Base-by-base conservation (phyloP, 1,140 invertebrate species). In the Procambarus virginalis region DNA sequence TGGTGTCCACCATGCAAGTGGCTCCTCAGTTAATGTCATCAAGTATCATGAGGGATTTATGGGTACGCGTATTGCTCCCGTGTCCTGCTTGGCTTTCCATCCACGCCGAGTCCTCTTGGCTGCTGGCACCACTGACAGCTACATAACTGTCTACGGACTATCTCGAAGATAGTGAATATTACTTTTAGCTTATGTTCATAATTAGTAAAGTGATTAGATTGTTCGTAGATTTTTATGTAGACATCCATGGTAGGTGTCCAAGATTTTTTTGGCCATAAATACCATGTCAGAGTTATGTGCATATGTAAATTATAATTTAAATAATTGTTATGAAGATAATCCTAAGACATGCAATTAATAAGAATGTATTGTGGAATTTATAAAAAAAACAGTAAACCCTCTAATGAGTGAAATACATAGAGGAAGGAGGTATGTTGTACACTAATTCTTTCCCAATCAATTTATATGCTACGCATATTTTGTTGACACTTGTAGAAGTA, bases 31-130 rank as follows among this genome's bases (percentile, higher is more conserved):
- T 2, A 95, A 97, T 90, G 95, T 96, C 2, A 96, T 98, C 92
- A 97, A 97, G 93, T 96, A 96, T 93, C 97, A 98, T 93, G 97
- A 99, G 93, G 97, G 97, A 76, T 98, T 99, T 93, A 98, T 98
- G 95, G 97, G 96, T 58, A 96, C 97, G 91, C 95, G 97, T 92
- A 97, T 97, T 89, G 97, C 96, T 22, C 96, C 97, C 51, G 96
- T 98, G 83, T 97, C 96, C 91, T 98, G 97, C 93, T 94, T 99
- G 91, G 96, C 96, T 84, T 99, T 98, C 94, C 98, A 99, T 94
- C 97, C 97, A 34, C 95, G 97, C 93, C 96, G 95, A 92, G 95
- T 97, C 87, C 95, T 96, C 88, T 93, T 98, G 92, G 97, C 96
- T 84, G 96, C 97, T 89, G 97, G 97, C 75, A 96, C 96, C 75